Conservation (phyloP, 2,113 vertebrate species). For the Solea solea region DNA sequence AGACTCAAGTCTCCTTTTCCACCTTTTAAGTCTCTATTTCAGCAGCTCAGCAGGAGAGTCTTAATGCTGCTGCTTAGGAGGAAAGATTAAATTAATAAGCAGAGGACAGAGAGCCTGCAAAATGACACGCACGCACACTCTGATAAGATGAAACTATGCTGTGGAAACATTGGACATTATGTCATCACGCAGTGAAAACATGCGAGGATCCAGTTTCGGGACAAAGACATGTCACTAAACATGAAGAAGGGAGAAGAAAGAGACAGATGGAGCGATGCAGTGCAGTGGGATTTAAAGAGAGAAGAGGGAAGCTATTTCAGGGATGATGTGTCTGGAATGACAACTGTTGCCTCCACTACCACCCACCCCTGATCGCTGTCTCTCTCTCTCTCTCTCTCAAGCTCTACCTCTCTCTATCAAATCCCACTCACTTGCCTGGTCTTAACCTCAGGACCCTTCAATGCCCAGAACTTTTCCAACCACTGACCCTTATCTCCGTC, state of each 20-base stretch:
- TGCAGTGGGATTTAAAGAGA: constrained; percentile 30
- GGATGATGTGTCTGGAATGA: constrained; percentile 72
- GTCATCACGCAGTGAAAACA: constrained; percentile 14
- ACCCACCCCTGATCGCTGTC: background rate
- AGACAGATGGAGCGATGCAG: constrained; percentile 27
- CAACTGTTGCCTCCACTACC: constrained; percentile 60
- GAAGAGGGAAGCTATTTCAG: constrained; percentile 73
- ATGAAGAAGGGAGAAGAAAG: constrained; percentile 27
- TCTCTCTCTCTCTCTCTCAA: background rate
- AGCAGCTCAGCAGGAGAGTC: background rate
- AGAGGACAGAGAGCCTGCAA: background rate
- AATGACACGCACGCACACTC: background rate
- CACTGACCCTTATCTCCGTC: constrained; percentile 66
- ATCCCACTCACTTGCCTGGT: constrained; percentile 49
- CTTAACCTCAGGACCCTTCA: constrained; percentile 69
- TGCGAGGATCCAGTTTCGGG: constrained; percentile 21
- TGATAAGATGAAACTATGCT: constrained; percentile 10
- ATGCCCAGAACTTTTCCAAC: constrained; percentile 78
- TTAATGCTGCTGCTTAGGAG: background rate
- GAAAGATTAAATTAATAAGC: constrained; percentile 14
- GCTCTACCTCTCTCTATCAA: constrained; percentile 49
- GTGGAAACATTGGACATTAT: constrained; percentile 1
- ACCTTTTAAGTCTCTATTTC: background rate
- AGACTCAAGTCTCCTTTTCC: constrained; percentile 3
- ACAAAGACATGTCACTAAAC: constrained; percentile 17